phyloP scores from a whole-genome alignment of 2,113 vertebrate genomes.

The Grammomys surdaster region DNA sequence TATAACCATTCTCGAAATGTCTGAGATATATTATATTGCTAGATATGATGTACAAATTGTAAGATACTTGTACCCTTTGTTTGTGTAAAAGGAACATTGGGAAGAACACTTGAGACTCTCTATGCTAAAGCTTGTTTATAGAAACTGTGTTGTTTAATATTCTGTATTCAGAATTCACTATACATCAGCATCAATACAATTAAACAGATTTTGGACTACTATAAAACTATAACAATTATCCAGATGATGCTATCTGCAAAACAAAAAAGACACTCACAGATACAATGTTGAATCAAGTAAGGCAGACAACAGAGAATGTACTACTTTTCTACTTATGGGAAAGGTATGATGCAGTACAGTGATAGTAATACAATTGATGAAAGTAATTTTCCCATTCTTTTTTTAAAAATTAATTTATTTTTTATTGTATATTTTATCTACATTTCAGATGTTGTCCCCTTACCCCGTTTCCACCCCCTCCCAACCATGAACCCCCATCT shows the following conservation, averaged over 20 bases:
- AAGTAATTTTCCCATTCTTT: no score
- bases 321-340: neutral
- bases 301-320: neutral
- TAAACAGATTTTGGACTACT: neutral
- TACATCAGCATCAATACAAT: neutral
- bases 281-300: neutral
- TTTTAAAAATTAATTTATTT: no score
- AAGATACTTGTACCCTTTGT: neutral
- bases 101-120: neutral
- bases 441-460: no score
- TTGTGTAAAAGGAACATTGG: neutral
- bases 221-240: neutral
- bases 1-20: neutral
- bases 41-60: neutral
- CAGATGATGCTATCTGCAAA: neutral
- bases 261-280: neutral
- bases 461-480: no score
- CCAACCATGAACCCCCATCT: no score
- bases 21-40: neutral
- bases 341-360: neutral
- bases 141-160: neutral
- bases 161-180: neutral
- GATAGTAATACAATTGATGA: neutral
- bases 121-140: no score
- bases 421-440: no score